phyloP scores from a whole-genome alignment of 2,113 vertebrate species.

The Rhinopomastus cyanomelas region DNA sequence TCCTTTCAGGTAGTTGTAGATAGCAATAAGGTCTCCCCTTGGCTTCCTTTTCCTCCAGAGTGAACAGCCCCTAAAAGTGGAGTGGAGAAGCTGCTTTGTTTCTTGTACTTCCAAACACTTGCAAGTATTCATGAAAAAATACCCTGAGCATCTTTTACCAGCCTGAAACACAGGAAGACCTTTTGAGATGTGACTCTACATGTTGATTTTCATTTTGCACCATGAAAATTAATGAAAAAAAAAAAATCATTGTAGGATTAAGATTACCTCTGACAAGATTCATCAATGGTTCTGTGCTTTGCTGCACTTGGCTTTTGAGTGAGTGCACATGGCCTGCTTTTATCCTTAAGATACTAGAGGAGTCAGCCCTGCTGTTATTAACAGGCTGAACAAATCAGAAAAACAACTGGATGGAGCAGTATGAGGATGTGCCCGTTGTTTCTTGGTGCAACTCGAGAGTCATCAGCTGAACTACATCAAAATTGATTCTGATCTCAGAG shows the following conservation, averaged over 20 bases:
- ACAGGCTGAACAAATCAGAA: not conserved
- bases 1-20: no score
- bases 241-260: not conserved
- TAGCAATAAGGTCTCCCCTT: no score
- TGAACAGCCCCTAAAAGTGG: not conserved
- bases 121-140: not conserved
- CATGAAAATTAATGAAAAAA: not conserved
- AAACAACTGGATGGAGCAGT: not conserved
- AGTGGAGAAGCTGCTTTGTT: not conserved
- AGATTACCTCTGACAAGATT: not conserved
- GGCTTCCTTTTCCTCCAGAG: no score
- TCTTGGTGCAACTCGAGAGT: not conserved
- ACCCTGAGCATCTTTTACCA: not conserved
- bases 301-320: not conserved
- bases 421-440: not conserved
- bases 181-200: not conserved
- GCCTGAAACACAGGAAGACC: not conserved
- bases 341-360: slow-evolving; percentile 44
- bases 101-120: not conserved
- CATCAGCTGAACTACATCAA: not conserved
- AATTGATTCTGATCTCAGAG: not conserved
- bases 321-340: not conserved
- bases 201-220: not conserved
- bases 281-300: not conserved
- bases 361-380: not conserved